Evolutionary conservation across 2,888 invertebrate genomes (phyloP), one percentile per base, ranked within the genome.

Genomic region (Thereva nobilitata): DNA sequence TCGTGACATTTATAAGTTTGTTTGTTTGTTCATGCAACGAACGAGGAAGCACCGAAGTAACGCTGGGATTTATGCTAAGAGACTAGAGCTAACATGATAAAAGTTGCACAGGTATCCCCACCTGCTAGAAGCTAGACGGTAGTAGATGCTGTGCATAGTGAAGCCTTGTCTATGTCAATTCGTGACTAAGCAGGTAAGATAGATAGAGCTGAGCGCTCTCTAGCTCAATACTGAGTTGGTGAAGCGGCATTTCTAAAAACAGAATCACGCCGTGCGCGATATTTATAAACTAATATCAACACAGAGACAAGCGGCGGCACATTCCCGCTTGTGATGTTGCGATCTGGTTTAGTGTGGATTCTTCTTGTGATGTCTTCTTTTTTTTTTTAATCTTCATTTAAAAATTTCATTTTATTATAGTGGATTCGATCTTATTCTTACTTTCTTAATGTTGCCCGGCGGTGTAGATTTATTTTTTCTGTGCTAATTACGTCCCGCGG

Each of bases 401-500:
- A 7, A 42, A 7, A 42, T 42, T 42, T 44, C n/a, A 44, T 44
- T 44, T 44, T 44, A 23, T 23, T 23, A 23, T 23, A 23, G 23
- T 44, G 44, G 44, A 44, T 44, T n/a, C 8, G 44, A n/a, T 9
- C n/a, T 8, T 44, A 3, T 44, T 44, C 8, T 44, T 9, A 9
- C n/a, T 44, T 44, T 44, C n/a, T n/a, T 9, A 44, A 44, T 9
- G n/a, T 44, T 44, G 1, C n/a, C 8, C 44, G 23, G 23, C 23
- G 23, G 23, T 23, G n/a, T 9, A 3, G 53, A 53, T 53, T 53
- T 53, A 53, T 53, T 53, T 53, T 12, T 34, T 23, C 23, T 38
- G 53, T 53, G 53, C 53, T 53, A 53, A 53, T 53, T 53, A 53
- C 53, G 53, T 53, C 53, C 38, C 10, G 53, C 53, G 4, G 53